Evolutionary conservation across 2,113 vertebrate species (phyloP), one percentile per base, ranked within the genome.

Genomic region (Pterocles orientalis): DNA sequence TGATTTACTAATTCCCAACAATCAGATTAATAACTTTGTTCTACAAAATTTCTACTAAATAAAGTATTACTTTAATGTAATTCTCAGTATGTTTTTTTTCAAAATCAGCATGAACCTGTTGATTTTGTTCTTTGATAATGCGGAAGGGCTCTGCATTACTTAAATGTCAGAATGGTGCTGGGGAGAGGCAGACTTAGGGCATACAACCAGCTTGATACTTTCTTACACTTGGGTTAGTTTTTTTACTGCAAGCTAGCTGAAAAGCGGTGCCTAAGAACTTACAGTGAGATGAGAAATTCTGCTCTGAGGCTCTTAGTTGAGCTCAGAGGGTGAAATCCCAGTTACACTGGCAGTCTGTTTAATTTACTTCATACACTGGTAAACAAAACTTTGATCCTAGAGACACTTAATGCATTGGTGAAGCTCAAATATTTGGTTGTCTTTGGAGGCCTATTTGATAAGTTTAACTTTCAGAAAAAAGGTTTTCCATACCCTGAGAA

Each of bases 341-440:
- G 69, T 92, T 95, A 72, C 1, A 0, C 77, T 95, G 86, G 64
- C 80, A 72, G 81, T 71, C 87, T 83, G 68, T 92, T 86, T 94
- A 81, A 89, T 95, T 96, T 92, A 87, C 89, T 68, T 82, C 86
- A 80, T 48, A 33, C 43, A 7, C n/a, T 48, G 72, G 94, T 97
- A 95, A 94, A 96, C 68, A 94, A 96, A 94, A 94, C 88, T 96
- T 94, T 88, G 92, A 90, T 97, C 85, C 68, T 90, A 31, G 47
- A 48, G 88, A 88, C 94, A 64, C 79, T 93, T 73, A 64, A 71
- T 71, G 65, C 73, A 56, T 88, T 84, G 88, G 89, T 95, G 94
- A 95, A 90, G 85, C 73, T 87, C 93, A 96, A 96, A 95, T 94
- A 95, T 91, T 92, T 95, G 77, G 34, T 87, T 91, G 75, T 84